phyloP scores from a whole-genome alignment of 2,888 invertebrate genomes.

The Tetranychus piercei region DNA sequence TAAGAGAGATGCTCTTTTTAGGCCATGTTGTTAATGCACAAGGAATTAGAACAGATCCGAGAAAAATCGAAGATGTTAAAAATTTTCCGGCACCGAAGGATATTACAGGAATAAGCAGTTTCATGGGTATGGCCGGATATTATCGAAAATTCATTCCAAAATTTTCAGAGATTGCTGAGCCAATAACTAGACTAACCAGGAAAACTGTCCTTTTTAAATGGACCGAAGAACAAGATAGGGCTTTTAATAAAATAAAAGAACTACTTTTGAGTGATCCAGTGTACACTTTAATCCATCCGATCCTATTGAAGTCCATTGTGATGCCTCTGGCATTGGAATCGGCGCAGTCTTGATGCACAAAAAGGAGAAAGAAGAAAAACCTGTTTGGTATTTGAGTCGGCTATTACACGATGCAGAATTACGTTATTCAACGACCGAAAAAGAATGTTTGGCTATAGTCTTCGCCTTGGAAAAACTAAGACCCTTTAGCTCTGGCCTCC shows the following conservation, averaged over 20 bases:
- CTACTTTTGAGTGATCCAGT: background rate
- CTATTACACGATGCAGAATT: slow-evolving; percentile 24
- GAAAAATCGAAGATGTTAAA: too few relatives aligned
- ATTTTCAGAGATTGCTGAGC: background rate
- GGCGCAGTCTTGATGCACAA: background rate
- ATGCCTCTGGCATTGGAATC: background rate
- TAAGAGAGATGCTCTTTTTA: too few relatives aligned
- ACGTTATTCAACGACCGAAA: slow-evolving; percentile 25
- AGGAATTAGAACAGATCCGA: too few relatives aligned
- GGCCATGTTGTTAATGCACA: too few relatives aligned
- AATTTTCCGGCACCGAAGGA: too few relatives aligned
- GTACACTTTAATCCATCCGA: background rate
- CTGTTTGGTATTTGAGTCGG: slow-evolving; percentile 16
- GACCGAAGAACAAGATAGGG: background rate
- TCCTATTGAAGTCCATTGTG: background rate
- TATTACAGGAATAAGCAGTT: too few relatives aligned
- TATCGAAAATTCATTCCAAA: background rate
- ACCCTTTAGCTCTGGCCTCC: background rate
- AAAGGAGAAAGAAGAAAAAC: slow-evolving; percentile 17
- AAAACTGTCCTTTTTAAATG: background rate
- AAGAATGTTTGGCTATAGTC: slow-evolving; percentile 25
- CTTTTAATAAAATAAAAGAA: background rate
- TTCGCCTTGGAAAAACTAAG: slow-evolving; percentile 16
- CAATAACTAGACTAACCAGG: background rate
- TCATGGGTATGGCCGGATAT: too few relatives aligned